phyloP scores from a whole-genome alignment of 1,140 invertebrate species.

The Drosophila tani region DNA sequence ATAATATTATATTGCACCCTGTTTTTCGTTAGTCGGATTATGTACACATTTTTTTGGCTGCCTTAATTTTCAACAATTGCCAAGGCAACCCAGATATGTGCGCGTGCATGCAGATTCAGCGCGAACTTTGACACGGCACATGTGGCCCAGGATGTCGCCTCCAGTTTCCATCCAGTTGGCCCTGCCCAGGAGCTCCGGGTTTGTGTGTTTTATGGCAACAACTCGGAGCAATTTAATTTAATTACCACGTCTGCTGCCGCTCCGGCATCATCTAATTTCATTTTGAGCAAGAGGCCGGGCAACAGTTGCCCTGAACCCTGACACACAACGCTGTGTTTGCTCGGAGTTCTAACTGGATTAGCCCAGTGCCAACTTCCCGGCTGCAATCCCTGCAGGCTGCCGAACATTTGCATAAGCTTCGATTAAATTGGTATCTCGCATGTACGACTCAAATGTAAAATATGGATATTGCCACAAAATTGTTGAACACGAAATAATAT shows the following conservation, averaged over 20 bases:
- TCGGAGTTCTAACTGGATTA: slow-evolving; percentile 55
- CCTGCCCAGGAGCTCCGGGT: slow-evolving; percentile 8
- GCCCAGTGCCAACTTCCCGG: slow-evolving; percentile 27
- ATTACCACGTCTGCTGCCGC: slow-evolving; percentile 62
- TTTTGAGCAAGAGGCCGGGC: slow-evolving; percentile 34
- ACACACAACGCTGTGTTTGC: slow-evolving; percentile 64
- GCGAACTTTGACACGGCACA: slow-evolving; percentile 70
- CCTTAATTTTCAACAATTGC: slow-evolving; percentile 69
- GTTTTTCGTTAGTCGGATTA: slow-evolving; percentile 30
- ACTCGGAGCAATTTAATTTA: slow-evolving; percentile 76
- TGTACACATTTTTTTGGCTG: slow-evolving; percentile 55
- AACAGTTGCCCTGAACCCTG: slow-evolving; percentile 48
- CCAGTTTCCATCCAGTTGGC: neutral
- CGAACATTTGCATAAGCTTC: slow-evolving; percentile 64
- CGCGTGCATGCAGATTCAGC: slow-evolving; percentile 46
- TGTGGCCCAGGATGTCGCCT: slow-evolving; percentile 30
- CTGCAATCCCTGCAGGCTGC: slow-evolving; percentile 45
- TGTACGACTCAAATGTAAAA: neutral
- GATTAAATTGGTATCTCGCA: slow-evolving; percentile 21
- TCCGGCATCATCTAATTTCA: slow-evolving; percentile 68
- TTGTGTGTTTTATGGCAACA: slow-evolving; percentile 60
- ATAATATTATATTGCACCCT: slow-evolving; percentile 5
- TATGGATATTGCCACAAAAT: slow-evolving; percentile 1
- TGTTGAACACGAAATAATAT: neutral
- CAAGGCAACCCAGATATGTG: slow-evolving; percentile 61